Evolutionary conservation across 1,140 invertebrate genomes (phyloP).

Genomic region (Agrypnia vestita): DNA sequence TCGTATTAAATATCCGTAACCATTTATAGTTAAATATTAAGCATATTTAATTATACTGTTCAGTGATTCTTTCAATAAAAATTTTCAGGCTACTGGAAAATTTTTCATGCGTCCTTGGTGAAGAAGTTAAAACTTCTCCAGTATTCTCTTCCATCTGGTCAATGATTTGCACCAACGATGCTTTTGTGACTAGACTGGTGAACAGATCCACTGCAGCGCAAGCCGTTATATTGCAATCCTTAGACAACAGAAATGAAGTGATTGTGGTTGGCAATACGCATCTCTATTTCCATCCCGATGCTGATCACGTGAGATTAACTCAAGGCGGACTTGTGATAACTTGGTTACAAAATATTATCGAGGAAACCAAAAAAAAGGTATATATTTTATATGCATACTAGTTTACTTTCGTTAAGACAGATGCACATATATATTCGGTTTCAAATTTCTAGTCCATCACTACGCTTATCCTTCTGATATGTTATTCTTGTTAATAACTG

Average conservation of each 20-base stretch:
- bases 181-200: constrained; percentile 76
- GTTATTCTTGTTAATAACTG: no score
- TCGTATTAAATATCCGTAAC: no score
- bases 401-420: neutral
- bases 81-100: constrained; percentile 68
- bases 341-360: constrained; percentile 74
- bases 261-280: constrained; percentile 91
- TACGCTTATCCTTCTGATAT: no score
- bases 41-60: no score
- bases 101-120: constrained; percentile 73
- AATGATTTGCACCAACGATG: constrained; percentile 75
- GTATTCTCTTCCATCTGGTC: constrained; percentile 76
- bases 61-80: neutral
- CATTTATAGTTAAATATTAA: no score
- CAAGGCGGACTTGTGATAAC: constrained; percentile 79
- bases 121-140: constrained; percentile 72
- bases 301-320: constrained; percentile 89
- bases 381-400: neutral
- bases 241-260: constrained; percentile 75
- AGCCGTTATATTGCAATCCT: constrained; percentile 76
- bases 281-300: constrained; percentile 92
- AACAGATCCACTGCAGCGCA: constrained; percentile 78
- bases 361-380: constrained; percentile 70
- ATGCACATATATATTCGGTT: neutral
- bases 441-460: neutral